A percentile compares a stretch with the other conserved stretches of the same genome.
Evolutionary conservation across 1,140 invertebrate species (phyloP).

Genomic region (Saxidomus purpurata): DNA sequence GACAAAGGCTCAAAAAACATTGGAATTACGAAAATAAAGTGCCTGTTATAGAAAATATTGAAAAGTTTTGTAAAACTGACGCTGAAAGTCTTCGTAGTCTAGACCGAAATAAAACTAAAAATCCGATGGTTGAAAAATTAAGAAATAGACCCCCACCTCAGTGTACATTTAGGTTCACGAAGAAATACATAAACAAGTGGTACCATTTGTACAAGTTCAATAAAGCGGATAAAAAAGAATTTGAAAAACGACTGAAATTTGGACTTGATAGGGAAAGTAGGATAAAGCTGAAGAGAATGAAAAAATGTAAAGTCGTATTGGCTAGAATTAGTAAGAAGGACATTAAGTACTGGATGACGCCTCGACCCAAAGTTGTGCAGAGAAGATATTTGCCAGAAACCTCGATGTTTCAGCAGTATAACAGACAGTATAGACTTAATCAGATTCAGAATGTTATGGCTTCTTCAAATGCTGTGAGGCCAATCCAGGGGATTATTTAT

Average conservation of each 20-base stretch:
- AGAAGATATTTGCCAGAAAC: background rate
- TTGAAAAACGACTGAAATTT: constrained; percentile 37
- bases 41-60: constrained; percentile 22
- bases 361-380: background rate
- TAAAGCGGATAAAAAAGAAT: constrained; percentile 44
- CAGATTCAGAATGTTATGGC: background rate
- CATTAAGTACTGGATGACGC: constrained; percentile 51
- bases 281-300: constrained; percentile 35
- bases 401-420: background rate
- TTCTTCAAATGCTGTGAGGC: background rate
- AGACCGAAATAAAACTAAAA: constrained; percentile 21
- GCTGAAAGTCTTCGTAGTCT: background rate
- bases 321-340: constrained; percentile 41
- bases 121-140: constrained; percentile 54
- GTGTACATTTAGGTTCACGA: constrained; percentile 56
- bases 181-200: constrained; percentile 60
- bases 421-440: background rate
- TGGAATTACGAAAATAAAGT: constrained; percentile 57
- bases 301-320: constrained; percentile 36
- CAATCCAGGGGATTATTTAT: background rate
- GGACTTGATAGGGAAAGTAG: constrained; percentile 48
- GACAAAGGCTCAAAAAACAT: constrained; percentile 57
- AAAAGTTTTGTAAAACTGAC: constrained; percentile 55
- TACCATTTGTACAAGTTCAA: constrained; percentile 57
- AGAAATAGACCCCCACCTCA: constrained; percentile 53